A percentile compares a stretch with the other conserved stretches of the same genome.
phyloP scores from a whole-genome alignment of 1,140 invertebrate species.

The Cyclina sinensis region DNA sequence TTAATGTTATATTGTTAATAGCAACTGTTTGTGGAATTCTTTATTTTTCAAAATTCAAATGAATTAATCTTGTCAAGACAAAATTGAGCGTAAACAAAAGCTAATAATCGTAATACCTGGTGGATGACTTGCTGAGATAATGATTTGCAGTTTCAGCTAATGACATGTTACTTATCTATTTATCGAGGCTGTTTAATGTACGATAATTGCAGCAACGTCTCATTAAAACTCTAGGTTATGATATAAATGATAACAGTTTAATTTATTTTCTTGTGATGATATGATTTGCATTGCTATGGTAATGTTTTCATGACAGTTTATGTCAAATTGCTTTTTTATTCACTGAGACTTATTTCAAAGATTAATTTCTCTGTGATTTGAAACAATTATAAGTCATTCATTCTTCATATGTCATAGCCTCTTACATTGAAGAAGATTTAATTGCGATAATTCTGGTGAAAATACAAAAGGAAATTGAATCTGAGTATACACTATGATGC shows the following conservation, averaged over 20 bases:
- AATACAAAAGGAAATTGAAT: too few relatives aligned
- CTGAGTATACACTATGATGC: too few relatives aligned
- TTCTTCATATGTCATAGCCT: background rate
- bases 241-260: background rate
- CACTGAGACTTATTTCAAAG: background rate
- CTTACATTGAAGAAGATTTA: background rate
- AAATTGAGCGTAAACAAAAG: too few relatives aligned
- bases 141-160: too few relatives aligned
- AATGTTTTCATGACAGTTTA: conserved; percentile 25
- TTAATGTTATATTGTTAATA: too few relatives aligned
- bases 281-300: background rate
- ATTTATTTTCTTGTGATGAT: background rate
- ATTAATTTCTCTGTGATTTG: conserved; percentile 15
- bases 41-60: too few relatives aligned
- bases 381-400: conserved; percentile 20
- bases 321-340: background rate
- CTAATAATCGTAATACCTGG: too few relatives aligned
- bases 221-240: background rate
- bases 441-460: background rate
- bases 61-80: too few relatives aligned
- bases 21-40: too few relatives aligned
- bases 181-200: too few relatives aligned
- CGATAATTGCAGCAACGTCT: background rate
- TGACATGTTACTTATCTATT: too few relatives aligned
- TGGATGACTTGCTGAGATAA: too few relatives aligned